Conservation (phyloP, 2,113 vertebrate species). For the Daphoenositta chrysoptera region DNA sequence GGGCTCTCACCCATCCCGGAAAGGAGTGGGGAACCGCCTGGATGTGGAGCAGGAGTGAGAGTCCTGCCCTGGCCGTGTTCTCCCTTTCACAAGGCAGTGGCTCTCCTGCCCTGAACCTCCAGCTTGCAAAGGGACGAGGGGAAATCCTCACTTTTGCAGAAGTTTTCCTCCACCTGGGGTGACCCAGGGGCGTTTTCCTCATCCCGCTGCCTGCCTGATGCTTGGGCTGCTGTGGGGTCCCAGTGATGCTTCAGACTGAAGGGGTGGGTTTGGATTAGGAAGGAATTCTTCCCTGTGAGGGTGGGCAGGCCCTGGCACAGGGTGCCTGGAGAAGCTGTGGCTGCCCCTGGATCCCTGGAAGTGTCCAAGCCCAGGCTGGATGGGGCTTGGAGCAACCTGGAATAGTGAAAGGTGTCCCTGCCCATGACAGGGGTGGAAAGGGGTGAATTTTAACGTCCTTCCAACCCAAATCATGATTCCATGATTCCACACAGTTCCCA, state of each 20-base stretch:
- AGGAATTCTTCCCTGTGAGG: not conserved
- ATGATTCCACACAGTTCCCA: not conserved
- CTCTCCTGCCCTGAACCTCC: not conserved
- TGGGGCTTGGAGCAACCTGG: accelerated
- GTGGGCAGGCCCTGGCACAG: not conserved
- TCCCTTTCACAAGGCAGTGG: not conserved
- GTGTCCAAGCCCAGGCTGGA: not conserved
- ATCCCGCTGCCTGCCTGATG: not conserved
- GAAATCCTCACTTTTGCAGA: not conserved
- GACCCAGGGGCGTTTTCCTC: not conserved
- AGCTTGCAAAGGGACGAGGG: not conserved
- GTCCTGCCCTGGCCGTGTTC: not conserved
- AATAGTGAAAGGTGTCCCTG: accelerated
- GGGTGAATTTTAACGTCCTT: not conserved
- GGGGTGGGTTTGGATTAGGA: not conserved
- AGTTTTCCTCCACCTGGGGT: not conserved
- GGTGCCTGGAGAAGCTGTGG: not conserved
- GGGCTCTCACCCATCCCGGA: not conserved
- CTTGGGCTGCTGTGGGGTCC: accelerated
- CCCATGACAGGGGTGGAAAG: not conserved
- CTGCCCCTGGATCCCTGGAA: not conserved
- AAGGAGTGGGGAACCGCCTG: accelerated
- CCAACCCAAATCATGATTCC: not conserved
- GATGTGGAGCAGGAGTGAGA: not conserved
- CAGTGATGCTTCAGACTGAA: accelerated